phyloP scores from a whole-genome alignment of 2,888 invertebrate genomes.

The Xestia c-nigrum region DNA sequence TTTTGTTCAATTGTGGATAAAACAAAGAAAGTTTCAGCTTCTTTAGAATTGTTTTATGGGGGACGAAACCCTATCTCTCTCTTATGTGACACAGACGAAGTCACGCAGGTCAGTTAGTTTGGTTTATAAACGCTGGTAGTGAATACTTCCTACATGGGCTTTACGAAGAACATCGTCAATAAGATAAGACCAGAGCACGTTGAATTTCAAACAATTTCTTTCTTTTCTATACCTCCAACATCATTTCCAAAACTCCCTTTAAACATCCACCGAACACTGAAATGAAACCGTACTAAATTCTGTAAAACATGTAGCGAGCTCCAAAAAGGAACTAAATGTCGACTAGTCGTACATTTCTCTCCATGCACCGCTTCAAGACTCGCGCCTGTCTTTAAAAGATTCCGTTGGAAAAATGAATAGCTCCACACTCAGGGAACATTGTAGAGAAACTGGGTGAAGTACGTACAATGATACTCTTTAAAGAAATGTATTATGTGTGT shows the following conservation, averaged over 20 bases:
- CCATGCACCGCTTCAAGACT: constrained; percentile 56
- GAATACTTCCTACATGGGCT: neutral
- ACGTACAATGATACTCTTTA: constrained; percentile 16
- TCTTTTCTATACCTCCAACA: neutral
- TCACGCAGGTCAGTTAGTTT: no score
- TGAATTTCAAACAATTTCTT: neutral
- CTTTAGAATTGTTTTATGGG: no score
- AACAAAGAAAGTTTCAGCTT: no score
- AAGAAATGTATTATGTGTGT: constrained; percentile 21
- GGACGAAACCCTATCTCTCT: no score
- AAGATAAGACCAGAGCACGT: neutral
- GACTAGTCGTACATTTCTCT: constrained; percentile 55
- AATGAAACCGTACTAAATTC: constrained; percentile 45
- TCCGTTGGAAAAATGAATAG: constrained; percentile 50
- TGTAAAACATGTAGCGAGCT: constrained; percentile 36
- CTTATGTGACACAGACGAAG: no score
- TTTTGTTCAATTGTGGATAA: no score
- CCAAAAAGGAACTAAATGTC: constrained; percentile 44
- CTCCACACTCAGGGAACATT: constrained; percentile 40
- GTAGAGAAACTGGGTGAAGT: constrained; percentile 17
- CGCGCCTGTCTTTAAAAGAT: constrained; percentile 55
- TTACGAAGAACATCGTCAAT: neutral
- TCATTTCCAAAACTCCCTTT: constrained; percentile 9
- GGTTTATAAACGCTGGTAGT: neutral
- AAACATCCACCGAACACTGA: constrained; percentile 27